Percentiles rank a stretch among this genome's conserved stretches.
Evolutionary conservation across 2,797 vertebrate genomes (phyloP).

Genomic region (Ataeniobius toweri): DNA sequence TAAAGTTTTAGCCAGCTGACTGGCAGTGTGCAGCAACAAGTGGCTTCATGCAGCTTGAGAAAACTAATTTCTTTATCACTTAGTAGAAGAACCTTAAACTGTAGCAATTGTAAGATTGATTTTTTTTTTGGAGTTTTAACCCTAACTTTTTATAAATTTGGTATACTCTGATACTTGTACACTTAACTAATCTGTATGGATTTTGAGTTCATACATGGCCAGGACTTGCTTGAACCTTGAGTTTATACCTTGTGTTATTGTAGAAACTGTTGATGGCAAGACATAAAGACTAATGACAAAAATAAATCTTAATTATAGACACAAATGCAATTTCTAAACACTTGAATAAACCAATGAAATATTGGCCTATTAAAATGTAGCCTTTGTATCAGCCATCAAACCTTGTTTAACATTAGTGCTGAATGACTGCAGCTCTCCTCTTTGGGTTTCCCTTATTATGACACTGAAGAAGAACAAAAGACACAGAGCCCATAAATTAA

Average conservation of each 20-base stretch:
- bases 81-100: neutral
- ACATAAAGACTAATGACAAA: neutral
- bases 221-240: neutral
- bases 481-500: slow-evolving; percentile 46
- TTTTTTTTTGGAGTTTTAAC: neutral
- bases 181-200: neutral
- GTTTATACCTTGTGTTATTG: neutral
- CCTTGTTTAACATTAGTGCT: slow-evolving; percentile 12
- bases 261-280: neutral
- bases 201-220: neutral
- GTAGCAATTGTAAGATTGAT: neutral
- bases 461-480: slow-evolving; percentile 35
- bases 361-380: slow-evolving; percentile 41
- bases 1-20: neutral
- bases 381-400: slow-evolving; percentile 50
- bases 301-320: neutral
- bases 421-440: slow-evolving; percentile 28
- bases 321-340: no score
- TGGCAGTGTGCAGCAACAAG: neutral
- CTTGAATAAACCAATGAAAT: neutral
- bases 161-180: neutral
- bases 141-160: neutral
- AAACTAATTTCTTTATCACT: neutral
- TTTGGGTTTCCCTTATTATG: slow-evolving; percentile 47
- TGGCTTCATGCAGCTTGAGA: neutral